These are phyloP conservation scores for Pteria penguin DNA, from an alignment of 2,888 invertebrate species.

Conservation along the genomic window DNA sequence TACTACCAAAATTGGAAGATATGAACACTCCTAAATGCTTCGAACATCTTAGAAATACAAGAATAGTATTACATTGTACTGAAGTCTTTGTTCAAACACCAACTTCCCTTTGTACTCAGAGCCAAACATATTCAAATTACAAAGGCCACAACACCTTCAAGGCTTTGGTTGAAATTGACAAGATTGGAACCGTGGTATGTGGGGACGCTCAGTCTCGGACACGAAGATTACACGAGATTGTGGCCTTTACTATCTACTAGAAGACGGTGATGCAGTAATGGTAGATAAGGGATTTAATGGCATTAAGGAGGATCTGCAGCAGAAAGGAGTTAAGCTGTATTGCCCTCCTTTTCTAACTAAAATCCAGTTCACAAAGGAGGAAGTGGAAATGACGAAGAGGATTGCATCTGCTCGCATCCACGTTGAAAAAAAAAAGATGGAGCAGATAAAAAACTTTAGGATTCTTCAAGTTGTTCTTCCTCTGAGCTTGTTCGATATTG, in stretches of 20 bases:
- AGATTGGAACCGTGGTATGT: slow-evolving; percentile 24
- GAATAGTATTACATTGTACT: slow-evolving; percentile 28
- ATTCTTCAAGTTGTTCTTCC: slow-evolving; percentile 41
- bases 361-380: slow-evolving; percentile 37
- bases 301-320: slow-evolving; percentile 12
- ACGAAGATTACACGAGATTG: slow-evolving; percentile 31
- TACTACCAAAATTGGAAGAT: not conserved
- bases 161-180: slow-evolving; percentile 30
- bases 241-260: slow-evolving; percentile 15
- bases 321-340: slow-evolving; percentile 30
- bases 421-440: slow-evolving; percentile 48
- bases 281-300: slow-evolving; percentile 39
- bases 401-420: slow-evolving; percentile 46
- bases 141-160: slow-evolving; percentile 39
- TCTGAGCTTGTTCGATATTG: not conserved
- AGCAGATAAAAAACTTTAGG: slow-evolving; percentile 43
- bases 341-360: slow-evolving; percentile 30
- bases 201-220: slow-evolving; percentile 27
- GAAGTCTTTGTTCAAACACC: slow-evolving; percentile 31
- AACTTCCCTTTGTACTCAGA: too few species aligned
- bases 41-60: slow-evolving; percentile 7
- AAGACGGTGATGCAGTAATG: slow-evolving; percentile 41
- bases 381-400: slow-evolving; percentile 35
- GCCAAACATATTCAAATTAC: too few species aligned
- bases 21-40: slow-evolving; percentile 20